Conservation (phyloP, 2,797 vertebrate species). For the Catharus ustulatus region DNA sequence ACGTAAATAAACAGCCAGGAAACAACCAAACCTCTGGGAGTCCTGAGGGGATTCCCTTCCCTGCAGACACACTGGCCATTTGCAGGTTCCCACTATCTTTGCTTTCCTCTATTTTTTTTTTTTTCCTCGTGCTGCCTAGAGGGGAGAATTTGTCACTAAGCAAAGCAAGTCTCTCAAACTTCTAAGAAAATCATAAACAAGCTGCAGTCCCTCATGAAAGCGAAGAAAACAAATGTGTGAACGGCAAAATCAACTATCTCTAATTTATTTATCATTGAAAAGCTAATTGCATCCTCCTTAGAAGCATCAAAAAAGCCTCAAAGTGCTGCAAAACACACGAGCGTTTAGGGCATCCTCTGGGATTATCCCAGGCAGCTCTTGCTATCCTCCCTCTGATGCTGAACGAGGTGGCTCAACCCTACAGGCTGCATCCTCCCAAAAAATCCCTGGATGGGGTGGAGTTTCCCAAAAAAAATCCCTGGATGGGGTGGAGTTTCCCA, state of each 20-base stretch:
- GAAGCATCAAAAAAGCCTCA: conserved; percentile 25
- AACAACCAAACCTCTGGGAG: neutral
- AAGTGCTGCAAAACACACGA: conserved; percentile 1
- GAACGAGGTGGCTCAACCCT: rapidly evolving
- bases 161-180: neutral
- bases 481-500: neutral
- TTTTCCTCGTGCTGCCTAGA: neutral
- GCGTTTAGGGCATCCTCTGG: neutral
- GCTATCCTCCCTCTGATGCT: neutral
- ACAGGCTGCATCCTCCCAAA: neutral
- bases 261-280: conserved; percentile 52
- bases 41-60: conserved; percentile 25
- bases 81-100: neutral
- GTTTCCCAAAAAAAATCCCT: neutral
- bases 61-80: conserved; percentile 7
- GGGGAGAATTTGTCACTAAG: conserved; percentile 32
- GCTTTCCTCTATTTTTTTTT: neutral
- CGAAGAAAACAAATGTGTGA: conserved; percentile 18
- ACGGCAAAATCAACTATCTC: conserved; percentile 39
- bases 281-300: conserved; percentile 46
- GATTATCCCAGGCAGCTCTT: neutral
- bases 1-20: conserved; percentile 26
- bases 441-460: neutral
- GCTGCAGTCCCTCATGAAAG: conserved; percentile 38
- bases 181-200: conserved; percentile 50